phyloP scores from a whole-genome alignment of 2,797 vertebrate species.

The Dendrocincla fuliginosa region DNA sequence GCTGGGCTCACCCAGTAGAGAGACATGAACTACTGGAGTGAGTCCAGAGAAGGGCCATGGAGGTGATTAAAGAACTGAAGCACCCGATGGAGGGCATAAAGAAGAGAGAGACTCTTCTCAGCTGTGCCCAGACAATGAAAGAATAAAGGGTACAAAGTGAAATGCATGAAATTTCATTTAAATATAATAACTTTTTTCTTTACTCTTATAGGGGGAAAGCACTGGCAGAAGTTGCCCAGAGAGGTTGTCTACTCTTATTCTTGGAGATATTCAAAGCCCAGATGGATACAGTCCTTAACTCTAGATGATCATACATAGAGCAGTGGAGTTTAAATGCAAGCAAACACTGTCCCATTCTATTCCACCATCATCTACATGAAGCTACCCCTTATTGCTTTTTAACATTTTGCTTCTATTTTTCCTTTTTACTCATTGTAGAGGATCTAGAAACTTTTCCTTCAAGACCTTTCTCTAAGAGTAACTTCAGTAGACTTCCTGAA shows the following conservation, averaged over 20 bases:
- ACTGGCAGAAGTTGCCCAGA: not conserved
- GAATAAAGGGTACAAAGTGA: not conserved
- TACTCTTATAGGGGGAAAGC: not conserved
- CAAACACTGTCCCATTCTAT: not conserved
- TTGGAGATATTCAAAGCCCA: not conserved
- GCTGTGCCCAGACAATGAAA: not conserved
- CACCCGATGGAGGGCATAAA: not conserved
- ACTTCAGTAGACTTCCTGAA: not conserved
- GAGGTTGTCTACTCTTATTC: not conserved
- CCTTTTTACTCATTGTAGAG: not conserved
- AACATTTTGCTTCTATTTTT: not conserved
- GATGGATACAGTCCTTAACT: not conserved
- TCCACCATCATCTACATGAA: not conserved
- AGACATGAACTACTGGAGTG: rapidly evolving
- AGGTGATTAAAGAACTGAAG: not conserved
- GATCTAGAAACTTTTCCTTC: not conserved
- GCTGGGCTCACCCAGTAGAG: not conserved
- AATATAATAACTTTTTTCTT: not conserved
- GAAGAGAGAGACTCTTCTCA: not conserved
- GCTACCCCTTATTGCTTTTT: not conserved
- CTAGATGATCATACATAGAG: not conserved
- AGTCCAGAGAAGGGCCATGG: not conserved
- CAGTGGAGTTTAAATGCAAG: not conserved
- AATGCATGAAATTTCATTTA: not conserved
- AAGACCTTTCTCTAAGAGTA: not conserved